Base-by-base conservation (phyloP, 2,888 invertebrate genomes). In the Timema cristinae region DNA sequence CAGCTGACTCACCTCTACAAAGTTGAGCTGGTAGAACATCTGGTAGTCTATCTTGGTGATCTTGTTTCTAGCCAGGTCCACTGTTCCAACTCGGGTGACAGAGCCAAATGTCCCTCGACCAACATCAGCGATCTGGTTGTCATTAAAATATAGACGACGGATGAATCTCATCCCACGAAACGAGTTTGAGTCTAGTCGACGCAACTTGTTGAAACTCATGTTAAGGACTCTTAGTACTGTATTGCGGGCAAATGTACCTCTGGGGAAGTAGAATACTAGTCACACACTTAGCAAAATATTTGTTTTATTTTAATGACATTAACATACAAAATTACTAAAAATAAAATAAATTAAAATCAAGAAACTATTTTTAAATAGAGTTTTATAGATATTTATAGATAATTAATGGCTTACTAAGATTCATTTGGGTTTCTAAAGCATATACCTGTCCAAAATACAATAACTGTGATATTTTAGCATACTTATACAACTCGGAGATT, bases 241-340 rank as follows among this genome's bases (percentile, higher is more conserved):
- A 79, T 95, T 96, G 69, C 95, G 86, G 0, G 94, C 93, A 79
- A 96, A 95, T 74, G 93, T 91, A n/a, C 94, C 95, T 73, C 95
- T 92, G 81, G 73, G 84, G 59, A 0, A 48, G 63, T 6, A 7
- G 8, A 63, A 63, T 32, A 63, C 32, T 47, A 32, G 11, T 9
- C 47, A 7, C 47, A 15, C 47, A 32, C 32, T 32, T 32, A 32
- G 32, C 32, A 32, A 32, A 32, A 32, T 32, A 32, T 32, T 32
- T 1, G 32, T 32, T 32, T 32, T 32, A 32, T 32, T 32, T 32
- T 32, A 32, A 32, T 32, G 32, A 32, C 32, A 32, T 4, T 32
- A 32, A 32, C 32, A 32, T 2, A 32, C 32, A 32, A 32, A 32
- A 2, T 32, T 32, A 32, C 32, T 32, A 2, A 32, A 32, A 32